Percentiles rank a stretch among this genome's conserved stretches.
Conservation (phyloP, 2,888 invertebrate species). For the Panopea generosa region DNA sequence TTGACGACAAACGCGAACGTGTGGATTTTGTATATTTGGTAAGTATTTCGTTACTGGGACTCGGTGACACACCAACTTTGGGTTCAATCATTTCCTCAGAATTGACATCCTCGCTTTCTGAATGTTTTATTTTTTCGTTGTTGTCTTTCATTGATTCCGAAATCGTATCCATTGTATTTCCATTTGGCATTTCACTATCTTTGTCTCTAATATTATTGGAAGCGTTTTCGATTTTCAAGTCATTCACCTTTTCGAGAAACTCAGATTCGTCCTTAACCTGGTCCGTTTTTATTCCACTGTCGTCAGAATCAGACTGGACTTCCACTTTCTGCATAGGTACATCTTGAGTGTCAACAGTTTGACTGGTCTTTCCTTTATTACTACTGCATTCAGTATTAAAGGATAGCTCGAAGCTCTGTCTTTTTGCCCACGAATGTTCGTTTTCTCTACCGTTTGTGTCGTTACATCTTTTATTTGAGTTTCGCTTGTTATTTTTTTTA, state of each 20-base stretch:
- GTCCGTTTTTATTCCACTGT: conserved; percentile 46
- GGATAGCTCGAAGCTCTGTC: conserved; percentile 32
- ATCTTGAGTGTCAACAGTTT: not conserved
- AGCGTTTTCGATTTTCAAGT: too few species aligned
- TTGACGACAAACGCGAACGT: conserved; percentile 13
- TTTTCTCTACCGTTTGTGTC: conserved; percentile 6
- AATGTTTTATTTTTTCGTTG: too few species aligned
- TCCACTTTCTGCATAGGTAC: not conserved
- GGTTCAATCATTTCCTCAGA: not conserved
- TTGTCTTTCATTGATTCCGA: too few species aligned
- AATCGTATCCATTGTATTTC: too few species aligned
- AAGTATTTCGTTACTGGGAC: conserved; percentile 25
- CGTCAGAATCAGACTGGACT: conserved; percentile 33
- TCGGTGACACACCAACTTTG: conserved; percentile 16
- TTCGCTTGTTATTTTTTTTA: conserved; percentile 1
- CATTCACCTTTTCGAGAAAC: too few species aligned
- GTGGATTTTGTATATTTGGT: not conserved
- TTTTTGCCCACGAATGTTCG: conserved; percentile 19
- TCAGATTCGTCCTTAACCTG: too few species aligned
- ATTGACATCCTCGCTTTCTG: not conserved
- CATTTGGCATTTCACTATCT: too few species aligned
- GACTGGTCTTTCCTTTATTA: not conserved
- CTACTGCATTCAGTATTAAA: conserved; percentile 12
- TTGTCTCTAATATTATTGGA: too few species aligned
- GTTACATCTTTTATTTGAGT: too few species aligned